Evolutionary conservation across 2,888 invertebrate genomes (phyloP), one percentile per base, ranked within the genome.

Genomic region (Brachyptera risi): DNA sequence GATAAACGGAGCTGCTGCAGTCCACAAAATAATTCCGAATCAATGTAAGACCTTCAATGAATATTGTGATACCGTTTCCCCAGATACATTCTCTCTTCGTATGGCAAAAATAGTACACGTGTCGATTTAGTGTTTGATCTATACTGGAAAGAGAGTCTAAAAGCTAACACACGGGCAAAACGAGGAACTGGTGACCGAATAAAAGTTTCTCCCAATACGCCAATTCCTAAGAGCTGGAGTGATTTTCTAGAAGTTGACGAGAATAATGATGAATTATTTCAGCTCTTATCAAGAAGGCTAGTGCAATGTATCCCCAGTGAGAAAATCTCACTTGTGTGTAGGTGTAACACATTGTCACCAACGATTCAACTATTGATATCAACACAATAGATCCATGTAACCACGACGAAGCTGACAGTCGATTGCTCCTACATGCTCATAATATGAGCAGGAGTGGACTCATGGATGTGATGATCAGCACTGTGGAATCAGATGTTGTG

Each of bases 171-270:
- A 42, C 60, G 58, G 11, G 21, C 40, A 4, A 37, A 26, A 11
- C 24, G 61, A 37, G 61, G 61, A n/a, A 37, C 17, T 5, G 31
- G 61, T 23, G 66, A 23, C 62, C 68, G 27, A 9, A 15, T 54
- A 5, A 17, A 9, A 26, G 54, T 54, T 13, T 26, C 27, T 19
- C n/a, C 19, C 4, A 54, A 27, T 7, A 54, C 26, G 27, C 27
- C 19, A 2, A 54, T 54, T 19, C 54, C 54, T 3, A 23, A 54
- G n/a, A 40, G n/a, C n/a, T 40, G 40, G 40, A 40, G 40, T 40
- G 40, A 7, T 5, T 40, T 40, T 15, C n/a, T 40, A 15, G n/a
- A 40, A 40, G 40, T 40, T 5, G 5, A 7, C n/a, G 40, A 40
- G 40, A 40, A 40, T 15, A 40, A 40, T 9, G 40, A 40, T 5